A percentile compares a stretch with the other conserved stretches of the same genome.
phyloP scores from a whole-genome alignment of 1,140 invertebrate genomes.

The Bilobella aurantiaca region DNA sequence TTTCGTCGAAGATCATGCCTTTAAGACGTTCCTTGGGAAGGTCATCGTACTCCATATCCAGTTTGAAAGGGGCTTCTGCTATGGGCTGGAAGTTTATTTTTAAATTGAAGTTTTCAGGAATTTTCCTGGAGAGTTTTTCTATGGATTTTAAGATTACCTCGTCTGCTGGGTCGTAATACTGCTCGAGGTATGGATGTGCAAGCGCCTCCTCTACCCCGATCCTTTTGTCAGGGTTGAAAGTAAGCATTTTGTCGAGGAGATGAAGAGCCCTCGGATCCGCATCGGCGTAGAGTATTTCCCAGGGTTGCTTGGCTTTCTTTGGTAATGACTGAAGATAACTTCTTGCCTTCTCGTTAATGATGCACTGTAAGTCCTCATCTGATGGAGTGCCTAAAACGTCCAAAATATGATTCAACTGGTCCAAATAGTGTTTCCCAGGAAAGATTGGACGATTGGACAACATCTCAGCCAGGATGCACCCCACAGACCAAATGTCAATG shows the following conservation, averaged over 20 bases:
- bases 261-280: constrained; percentile 91
- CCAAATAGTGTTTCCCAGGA: constrained; percentile 97
- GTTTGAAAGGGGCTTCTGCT: constrained; percentile 93
- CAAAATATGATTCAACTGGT: constrained; percentile 97
- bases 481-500: constrained; percentile 99
- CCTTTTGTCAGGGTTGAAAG: constrained; percentile 95
- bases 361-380: constrained; percentile 91
- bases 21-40: constrained; percentile 95
- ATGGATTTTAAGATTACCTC: constrained; percentile 59
- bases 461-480: constrained; percentile 98
- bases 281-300: constrained; percentile 82
- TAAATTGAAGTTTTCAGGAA: too few relatives aligned
- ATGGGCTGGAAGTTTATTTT: too few relatives aligned
- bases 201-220: constrained; percentile 94
- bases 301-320: constrained; percentile 92
- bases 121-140: too few relatives aligned
- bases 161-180: constrained; percentile 98
- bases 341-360: constrained; percentile 97
- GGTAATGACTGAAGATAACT: constrained; percentile 95
- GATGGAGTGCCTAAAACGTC: constrained; percentile 93
- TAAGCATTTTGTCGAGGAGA: constrained; percentile 95
- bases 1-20: constrained; percentile 93
- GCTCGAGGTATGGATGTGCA: constrained; percentile 95
- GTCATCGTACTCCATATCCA: constrained; percentile 97
- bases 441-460: constrained; percentile 95